Evolutionary conservation across 2,113 vertebrate genomes (phyloP), one percentile per base, ranked within the genome.

Genomic region (Acanthisitta chloris): DNA sequence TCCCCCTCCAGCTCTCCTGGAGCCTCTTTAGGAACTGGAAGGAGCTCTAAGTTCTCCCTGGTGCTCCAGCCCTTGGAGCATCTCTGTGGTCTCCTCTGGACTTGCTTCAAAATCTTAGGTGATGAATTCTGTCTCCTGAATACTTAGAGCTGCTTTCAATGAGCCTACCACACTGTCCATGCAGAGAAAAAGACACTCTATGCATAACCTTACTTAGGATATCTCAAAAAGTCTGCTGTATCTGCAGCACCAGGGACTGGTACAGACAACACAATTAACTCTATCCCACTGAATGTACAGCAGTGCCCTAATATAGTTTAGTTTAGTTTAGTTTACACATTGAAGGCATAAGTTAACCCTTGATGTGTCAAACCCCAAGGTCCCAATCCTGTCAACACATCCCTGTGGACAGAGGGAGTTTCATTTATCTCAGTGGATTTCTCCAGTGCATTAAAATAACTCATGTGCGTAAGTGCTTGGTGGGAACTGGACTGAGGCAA

Each of bases 381-480:
- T 24, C 80, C 31, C 29, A 24, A 0, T 12, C 34, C 76, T 48
- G 51, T 55, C 66, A 58, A 54, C 3, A 5, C 26, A 10, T 34
- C 85, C 66, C 9, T 2, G 29, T 2, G 7, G 36, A 28, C 26
- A 15, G 58, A 40, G 15, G 38, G 54, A 82, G 45, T 57, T 65
- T 61, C 66, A 54, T n/a, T 80, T 70, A 21, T 84, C 86, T 91
- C 83, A 7, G 52, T 34, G 59, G 80, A 86, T 84, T 95, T 89
- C 86, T 95, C 36, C 69, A 84, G 45, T 4, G 69, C 36, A 29
- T 84, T 74, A 89, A 92, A 95, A 88, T 84, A 94, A 95, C 89
- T 69, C 1, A 0, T 17, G 51, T 71, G 77, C 13, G 2, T 78
- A 88, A 95, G 80, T 1, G 0, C 36, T 58, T 78, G 66, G 89